These are phyloP conservation scores for Napeogenes sylphis DNA, from an alignment of 2,888 invertebrate species.

Conservation along the genomic window DNA sequence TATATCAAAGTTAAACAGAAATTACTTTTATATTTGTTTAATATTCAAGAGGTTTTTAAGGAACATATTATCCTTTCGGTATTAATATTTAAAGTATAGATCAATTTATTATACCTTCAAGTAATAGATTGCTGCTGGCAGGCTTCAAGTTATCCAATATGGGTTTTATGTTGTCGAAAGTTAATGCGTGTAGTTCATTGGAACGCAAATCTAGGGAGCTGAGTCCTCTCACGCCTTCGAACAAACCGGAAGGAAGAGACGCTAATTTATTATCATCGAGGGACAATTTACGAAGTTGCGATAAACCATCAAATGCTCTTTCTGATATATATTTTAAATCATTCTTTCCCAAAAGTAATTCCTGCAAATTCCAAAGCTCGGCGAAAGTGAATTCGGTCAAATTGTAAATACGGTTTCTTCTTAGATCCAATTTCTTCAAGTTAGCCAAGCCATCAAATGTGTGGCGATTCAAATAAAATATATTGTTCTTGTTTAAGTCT, in stretches of 20 bases:
- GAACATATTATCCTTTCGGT: constrained; percentile 52
- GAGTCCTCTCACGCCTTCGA: constrained; percentile 84
- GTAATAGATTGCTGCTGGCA: constrained; percentile 83
- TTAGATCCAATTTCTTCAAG: constrained; percentile 84
- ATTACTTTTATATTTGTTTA: constrained; percentile 55
- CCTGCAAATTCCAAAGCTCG: constrained; percentile 85
- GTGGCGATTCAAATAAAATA: constrained; percentile 85
- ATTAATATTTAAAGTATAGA: constrained; percentile 37
- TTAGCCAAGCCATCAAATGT: constrained; percentile 87
- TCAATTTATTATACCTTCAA: constrained; percentile 82
- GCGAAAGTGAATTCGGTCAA: constrained; percentile 88
- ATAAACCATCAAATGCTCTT: constrained; percentile 86
- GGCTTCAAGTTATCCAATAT: constrained; percentile 88
- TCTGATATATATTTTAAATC: constrained; percentile 85
- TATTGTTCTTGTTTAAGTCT: constrained; percentile 87
- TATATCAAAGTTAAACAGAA: constrained; percentile 60
- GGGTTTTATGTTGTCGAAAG: constrained; percentile 86
- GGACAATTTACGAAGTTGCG: constrained; percentile 83
- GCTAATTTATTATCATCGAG: constrained; percentile 87
- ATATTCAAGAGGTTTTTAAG: constrained; percentile 67
- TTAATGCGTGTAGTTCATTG: constrained; percentile 86
- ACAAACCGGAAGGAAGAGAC: constrained; percentile 82
- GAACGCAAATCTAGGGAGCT: constrained; percentile 86
- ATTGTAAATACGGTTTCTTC: constrained; percentile 85
- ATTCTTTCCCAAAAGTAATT: constrained; percentile 83